Conservation (phyloP, 2,888 invertebrate species). For the Teinopalpus imperialis region DNA sequence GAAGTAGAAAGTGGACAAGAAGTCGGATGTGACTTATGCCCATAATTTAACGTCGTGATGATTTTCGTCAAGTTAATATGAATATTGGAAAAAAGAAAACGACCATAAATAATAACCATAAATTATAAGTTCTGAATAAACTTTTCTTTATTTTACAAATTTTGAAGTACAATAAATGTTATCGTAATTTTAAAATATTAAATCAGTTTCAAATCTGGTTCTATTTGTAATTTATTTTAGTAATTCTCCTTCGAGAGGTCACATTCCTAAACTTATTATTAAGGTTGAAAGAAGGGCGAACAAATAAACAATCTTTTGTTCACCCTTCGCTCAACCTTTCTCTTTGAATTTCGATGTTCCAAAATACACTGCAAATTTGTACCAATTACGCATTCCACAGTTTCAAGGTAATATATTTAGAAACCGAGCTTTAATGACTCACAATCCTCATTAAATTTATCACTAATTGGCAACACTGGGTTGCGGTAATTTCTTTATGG, state of each 20-base stretch:
- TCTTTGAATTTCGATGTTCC: conserved; percentile 31
- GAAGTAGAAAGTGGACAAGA: too few species aligned
- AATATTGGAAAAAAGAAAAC: too few species aligned
- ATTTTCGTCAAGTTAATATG: too few species aligned
- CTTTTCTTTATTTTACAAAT: not conserved
- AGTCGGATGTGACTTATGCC: too few species aligned
- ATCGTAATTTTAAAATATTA: conserved; percentile 9
- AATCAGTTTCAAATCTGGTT: not conserved
- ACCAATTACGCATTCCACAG: conserved; percentile 30
- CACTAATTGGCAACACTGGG: conserved; percentile 8
- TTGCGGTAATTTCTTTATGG: too few species aligned
- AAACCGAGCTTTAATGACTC: conserved; percentile 24
- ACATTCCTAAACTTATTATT: conserved; percentile 23
- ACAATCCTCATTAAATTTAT: conserved; percentile 16
- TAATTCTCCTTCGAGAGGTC: conserved; percentile 25
- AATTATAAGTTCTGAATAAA: not conserved
- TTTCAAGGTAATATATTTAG: conserved; percentile 23
- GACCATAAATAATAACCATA: not conserved
- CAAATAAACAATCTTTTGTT: conserved; percentile 18
- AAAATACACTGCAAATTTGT: conserved; percentile 32
- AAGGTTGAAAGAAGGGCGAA: conserved; percentile 23
- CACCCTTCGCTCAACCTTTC: conserved; percentile 34
- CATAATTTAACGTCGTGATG: too few species aligned
- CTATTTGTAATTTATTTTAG: conserved; percentile 18
- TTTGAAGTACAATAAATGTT: not conserved